A percentile compares a stretch with the other conserved stretches of the same genome.
Evolutionary conservation across 2,113 vertebrate species (phyloP).

Genomic region (Oryzias celebensis): DNA sequence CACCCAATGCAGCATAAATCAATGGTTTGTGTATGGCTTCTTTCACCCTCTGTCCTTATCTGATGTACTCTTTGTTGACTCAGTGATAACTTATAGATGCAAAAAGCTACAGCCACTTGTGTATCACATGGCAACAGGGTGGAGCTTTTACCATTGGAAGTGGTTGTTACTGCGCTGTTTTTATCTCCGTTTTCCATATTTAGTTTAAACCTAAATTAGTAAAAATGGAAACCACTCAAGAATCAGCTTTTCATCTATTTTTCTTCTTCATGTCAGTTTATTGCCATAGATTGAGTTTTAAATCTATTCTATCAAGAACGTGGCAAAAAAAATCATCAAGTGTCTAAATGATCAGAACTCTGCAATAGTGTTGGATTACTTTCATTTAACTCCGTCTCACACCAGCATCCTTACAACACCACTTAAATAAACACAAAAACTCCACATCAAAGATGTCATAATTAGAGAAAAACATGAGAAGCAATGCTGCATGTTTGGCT

Average conservation of each 20-base stretch:
- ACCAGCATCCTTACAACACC: neutral
- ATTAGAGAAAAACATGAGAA: neutral
- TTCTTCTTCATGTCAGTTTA: no score
- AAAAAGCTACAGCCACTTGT: conserved; percentile 48
- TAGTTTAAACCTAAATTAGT: neutral
- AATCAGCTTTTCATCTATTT: no score
- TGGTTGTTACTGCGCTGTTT: neutral
- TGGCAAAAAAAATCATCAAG: no score
- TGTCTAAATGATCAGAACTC: no score
- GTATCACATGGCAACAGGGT: conserved; percentile 56
- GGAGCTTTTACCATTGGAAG: conserved; percentile 28
- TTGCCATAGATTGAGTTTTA: no score
- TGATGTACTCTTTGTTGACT: conserved; percentile 65
- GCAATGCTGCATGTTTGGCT: conserved; percentile 9
- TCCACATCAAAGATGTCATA: neutral
- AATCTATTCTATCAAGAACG: neutral
- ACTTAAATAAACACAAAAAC: conserved; percentile 6
- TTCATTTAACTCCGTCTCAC: no score
- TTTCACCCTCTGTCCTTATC: conserved; percentile 43
- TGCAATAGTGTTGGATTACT: neutral
- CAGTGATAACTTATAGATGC: conserved; percentile 41
- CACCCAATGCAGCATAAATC: conserved; percentile 48
- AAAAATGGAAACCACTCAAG: neutral
- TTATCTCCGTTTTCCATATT: neutral
- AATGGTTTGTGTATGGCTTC: conserved; percentile 43